These are phyloP conservation scores for Hippoglossus hippoglossus DNA, from an alignment of 2,797 vertebrate species.

Conservation along the genomic window DNA sequence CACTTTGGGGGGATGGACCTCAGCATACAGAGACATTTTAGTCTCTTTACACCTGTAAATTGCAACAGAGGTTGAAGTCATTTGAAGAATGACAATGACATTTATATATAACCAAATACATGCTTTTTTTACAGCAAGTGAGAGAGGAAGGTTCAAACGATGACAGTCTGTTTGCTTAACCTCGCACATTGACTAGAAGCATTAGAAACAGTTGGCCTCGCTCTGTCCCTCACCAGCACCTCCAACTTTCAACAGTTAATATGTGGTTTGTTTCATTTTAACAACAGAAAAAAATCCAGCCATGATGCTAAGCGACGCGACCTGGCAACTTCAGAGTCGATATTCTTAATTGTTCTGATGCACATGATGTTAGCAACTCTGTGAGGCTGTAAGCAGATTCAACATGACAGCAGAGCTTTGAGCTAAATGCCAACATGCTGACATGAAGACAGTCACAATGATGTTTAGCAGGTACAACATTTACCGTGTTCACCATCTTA, in stretches of 20 bases:
- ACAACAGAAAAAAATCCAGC: too few species aligned
- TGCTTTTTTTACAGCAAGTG: too few species aligned
- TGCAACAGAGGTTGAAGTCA: constrained; percentile 1
- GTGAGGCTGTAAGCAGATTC: too few species aligned
- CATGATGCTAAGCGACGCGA: too few species aligned
- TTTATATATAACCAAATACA: too few species aligned
- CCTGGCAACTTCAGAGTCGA: too few species aligned
- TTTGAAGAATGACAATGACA: too few species aligned
- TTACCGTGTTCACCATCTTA: too few species aligned
- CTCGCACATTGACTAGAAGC: background rate
- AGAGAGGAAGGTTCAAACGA: background rate
- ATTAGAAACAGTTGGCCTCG: background rate
- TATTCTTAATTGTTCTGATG: too few species aligned
- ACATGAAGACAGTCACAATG: background rate
- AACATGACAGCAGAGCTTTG: background rate
- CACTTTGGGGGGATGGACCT: constrained; percentile 77
- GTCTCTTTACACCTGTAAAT: constrained; percentile 84
- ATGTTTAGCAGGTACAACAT: too few species aligned
- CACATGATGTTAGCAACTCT: too few species aligned
- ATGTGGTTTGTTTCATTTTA: too few species aligned
- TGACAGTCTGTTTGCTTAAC: background rate
- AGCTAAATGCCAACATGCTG: background rate
- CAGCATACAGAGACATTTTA: constrained; percentile 80
- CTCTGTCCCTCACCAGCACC: background rate
- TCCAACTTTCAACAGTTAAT: background rate